Evolutionary conservation across 1,140 invertebrate species (phyloP).

Genomic region (Teleopsis dalmanni): DNA sequence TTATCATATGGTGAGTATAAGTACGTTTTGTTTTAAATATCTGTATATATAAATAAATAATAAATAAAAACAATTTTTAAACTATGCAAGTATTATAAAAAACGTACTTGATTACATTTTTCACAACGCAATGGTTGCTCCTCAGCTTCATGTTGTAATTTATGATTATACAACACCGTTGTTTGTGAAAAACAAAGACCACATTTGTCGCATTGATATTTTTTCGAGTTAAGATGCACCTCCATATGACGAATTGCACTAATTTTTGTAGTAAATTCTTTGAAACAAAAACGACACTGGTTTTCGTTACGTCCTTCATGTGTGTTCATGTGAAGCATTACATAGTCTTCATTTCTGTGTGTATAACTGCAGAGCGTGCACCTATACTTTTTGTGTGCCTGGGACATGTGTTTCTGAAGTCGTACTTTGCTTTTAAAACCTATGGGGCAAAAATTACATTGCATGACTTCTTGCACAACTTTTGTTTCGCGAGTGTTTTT

Average conservation of each 20-base stretch:
- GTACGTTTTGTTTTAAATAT: conserved; percentile 17
- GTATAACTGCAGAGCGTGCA: conserved; percentile 12
- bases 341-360: conserved; percentile 15
- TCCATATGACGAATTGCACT: conserved; percentile 17
- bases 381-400: conserved; percentile 13
- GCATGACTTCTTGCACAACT: not conserved
- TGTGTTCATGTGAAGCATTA: conserved; percentile 15
- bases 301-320: conserved; percentile 15
- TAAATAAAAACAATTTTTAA: too few species aligned
- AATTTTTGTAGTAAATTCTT: conserved; percentile 13
- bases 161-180: conserved; percentile 15
- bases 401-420: conserved; percentile 8
- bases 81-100: too few species aligned
- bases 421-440: conserved; percentile 8
- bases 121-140: conserved; percentile 13
- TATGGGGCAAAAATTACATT: conserved; percentile 13
- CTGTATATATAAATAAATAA: too few species aligned
- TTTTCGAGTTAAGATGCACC: conserved; percentile 12
- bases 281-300: conserved; percentile 13
- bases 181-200: conserved; percentile 16
- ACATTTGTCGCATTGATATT: conserved; percentile 19
- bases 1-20: conserved; percentile 14
- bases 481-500: not conserved
- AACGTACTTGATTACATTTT: conserved; percentile 12
- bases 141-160: conserved; percentile 18